Percentiles rank a stretch among this genome's conserved stretches.
Evolutionary conservation across 2,888 invertebrate species (phyloP).

Genomic region (Neoaliturus tenellus): DNA sequence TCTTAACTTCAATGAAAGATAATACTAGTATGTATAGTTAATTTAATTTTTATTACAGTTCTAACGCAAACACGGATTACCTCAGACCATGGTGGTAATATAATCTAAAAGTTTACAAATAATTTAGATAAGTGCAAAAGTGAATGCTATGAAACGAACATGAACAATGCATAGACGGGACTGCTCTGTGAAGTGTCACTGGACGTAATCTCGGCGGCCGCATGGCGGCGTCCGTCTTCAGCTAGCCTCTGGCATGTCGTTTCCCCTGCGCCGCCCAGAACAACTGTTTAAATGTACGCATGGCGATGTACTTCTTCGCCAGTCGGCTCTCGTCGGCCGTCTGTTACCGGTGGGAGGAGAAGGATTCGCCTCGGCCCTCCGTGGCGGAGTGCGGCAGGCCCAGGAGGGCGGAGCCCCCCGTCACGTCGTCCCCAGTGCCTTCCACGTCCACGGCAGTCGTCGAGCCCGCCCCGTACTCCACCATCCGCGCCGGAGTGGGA

Average conservation of each 20-base stretch:
- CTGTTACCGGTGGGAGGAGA: slow-evolving; percentile 64
- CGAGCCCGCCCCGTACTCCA: slow-evolving; percentile 44
- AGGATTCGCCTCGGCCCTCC: slow-evolving; percentile 16
- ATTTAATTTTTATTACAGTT: too few relatives aligned
- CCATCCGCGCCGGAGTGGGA: slow-evolving; percentile 42
- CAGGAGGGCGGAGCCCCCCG: slow-evolving; percentile 45
- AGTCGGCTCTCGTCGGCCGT: slow-evolving; percentile 78
- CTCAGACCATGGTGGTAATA: too few relatives aligned
- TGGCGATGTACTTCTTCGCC: slow-evolving; percentile 83
- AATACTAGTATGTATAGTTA: too few relatives aligned
- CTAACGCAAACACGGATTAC: too few relatives aligned
- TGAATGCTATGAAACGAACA: background rate
- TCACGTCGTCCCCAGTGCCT: slow-evolving; percentile 59
- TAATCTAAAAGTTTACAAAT: too few relatives aligned
- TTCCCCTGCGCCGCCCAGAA: slow-evolving; percentile 19
- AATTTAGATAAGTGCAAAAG: too few relatives aligned
- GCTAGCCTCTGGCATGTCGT: slow-evolving; percentile 35
- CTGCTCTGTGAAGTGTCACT: background rate
- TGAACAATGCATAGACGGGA: background rate
- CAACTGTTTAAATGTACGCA: slow-evolving; percentile 60
- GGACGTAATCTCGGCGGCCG: background rate
- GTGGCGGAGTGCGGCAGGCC: background rate
- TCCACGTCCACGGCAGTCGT: slow-evolving; percentile 63
- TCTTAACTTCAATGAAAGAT: too few relatives aligned
- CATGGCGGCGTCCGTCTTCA: background rate